These are phyloP conservation scores for Synergus gifuensis DNA, from an alignment of 2,888 invertebrate species.

Conservation along the genomic window DNA sequence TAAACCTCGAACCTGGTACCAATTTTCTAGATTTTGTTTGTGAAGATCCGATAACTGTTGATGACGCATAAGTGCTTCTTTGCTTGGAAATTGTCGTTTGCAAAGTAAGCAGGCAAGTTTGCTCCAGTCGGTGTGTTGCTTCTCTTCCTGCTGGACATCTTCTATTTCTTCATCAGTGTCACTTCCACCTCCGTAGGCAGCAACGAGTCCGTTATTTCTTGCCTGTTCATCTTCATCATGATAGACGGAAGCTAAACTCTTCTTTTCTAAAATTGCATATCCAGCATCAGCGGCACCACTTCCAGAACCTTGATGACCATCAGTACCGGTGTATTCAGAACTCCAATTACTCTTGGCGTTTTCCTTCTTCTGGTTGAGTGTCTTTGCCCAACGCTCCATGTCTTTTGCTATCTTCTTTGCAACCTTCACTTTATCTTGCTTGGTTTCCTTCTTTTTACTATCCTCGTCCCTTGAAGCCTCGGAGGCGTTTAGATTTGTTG, in stretches of 20 bases:
- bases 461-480: constrained; percentile 80
- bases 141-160: constrained; percentile 79
- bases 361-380: constrained; percentile 97
- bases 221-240: constrained; percentile 74
- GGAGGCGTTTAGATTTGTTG: constrained; percentile 44
- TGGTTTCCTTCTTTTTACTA: constrained; percentile 86
- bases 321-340: constrained; percentile 67
- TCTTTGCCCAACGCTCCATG: constrained; percentile 97
- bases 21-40: constrained; percentile 88
- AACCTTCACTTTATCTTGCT: constrained; percentile 96
- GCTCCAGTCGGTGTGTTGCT: constrained; percentile 86
- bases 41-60: constrained; percentile 96
- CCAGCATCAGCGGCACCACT: constrained; percentile 95
- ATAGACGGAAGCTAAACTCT: constrained; percentile 75
- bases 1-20: constrained; percentile 77
- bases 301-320: constrained; percentile 77
- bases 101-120: constrained; percentile 96
- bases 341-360: constrained; percentile 77
- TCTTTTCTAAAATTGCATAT: constrained; percentile 93
- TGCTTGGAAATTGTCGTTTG: constrained; percentile 94
- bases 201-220: constrained; percentile 82
- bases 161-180: constrained; percentile 85
- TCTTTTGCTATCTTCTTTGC: constrained; percentile 98
- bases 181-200: constrained; percentile 89
- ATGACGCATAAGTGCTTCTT: constrained; percentile 93